Evolutionary conservation across 2,797 vertebrate genomes (phyloP).

Genomic region (Clarias pachynema): DNA sequence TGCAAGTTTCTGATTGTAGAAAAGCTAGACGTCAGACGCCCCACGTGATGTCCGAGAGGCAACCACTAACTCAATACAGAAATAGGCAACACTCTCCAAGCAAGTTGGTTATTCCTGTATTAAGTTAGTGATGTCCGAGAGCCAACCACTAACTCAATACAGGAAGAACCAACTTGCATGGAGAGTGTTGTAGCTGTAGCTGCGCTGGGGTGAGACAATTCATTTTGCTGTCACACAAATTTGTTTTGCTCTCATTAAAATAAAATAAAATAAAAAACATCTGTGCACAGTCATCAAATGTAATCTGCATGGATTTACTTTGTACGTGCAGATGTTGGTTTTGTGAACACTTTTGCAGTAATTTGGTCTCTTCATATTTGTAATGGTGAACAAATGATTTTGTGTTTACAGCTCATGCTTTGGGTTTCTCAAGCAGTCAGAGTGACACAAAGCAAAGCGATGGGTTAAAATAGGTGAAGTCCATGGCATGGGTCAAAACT

Average conservation of each 20-base stretch:
- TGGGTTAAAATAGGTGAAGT: not conserved
- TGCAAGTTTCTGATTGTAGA: not conserved
- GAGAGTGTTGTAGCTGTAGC: not conserved
- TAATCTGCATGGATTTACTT: not conserved
- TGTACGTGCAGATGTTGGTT: not conserved
- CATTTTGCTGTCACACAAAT: not conserved
- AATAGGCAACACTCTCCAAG: not conserved
- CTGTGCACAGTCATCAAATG: not conserved
- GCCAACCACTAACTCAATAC: not conserved
- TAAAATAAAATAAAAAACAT: not conserved
- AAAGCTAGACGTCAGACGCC: not conserved
- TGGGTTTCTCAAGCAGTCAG: not conserved
- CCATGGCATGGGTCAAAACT: not conserved
- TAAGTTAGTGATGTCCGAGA: not conserved
- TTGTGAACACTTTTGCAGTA: not conserved
- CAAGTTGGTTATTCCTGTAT: no score
- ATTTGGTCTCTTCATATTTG: not conserved
- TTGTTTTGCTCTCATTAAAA: not conserved
- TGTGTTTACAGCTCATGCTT: not conserved
- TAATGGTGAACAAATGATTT: not conserved
- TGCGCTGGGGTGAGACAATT: not conserved
- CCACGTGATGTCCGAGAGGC: not conserved
- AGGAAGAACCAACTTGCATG: not conserved
- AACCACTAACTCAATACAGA: not conserved
- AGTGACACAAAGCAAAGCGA: not conserved